phyloP scores from a whole-genome alignment of 2,888 invertebrate species.

The Perithous albicinctus region DNA sequence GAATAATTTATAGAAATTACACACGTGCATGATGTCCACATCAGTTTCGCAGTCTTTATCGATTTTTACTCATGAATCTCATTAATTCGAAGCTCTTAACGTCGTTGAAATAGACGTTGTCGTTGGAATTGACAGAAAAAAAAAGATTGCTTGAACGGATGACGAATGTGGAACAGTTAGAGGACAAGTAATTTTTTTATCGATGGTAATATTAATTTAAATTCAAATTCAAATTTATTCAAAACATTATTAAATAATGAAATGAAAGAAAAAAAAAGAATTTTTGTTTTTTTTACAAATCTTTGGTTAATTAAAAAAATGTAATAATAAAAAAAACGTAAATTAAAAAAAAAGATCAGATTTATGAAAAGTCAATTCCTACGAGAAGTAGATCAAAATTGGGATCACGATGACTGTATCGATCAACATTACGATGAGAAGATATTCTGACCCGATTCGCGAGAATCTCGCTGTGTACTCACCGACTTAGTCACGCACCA shows the following conservation, averaged over 20 bases:
- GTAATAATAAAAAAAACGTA: conserved; percentile 20
- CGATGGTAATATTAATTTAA: too few relatives aligned
- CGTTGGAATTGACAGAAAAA: conserved; percentile 25
- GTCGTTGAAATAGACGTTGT: conserved; percentile 49
- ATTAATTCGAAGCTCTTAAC: conserved; percentile 53
- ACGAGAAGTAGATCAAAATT: conserved; percentile 47
- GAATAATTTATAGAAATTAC: conserved; percentile 47
- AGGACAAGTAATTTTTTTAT: too few relatives aligned
- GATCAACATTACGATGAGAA: conserved; percentile 63
- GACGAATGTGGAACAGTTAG: conserved; percentile 1
- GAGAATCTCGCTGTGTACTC: conserved; percentile 69
- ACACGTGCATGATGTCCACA: conserved; percentile 13
- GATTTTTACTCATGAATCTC: conserved; percentile 44
- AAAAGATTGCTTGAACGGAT: conserved; percentile 19
- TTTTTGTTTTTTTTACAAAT: too few relatives aligned
- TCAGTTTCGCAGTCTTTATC: conserved; percentile 32
- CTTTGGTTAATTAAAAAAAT: background rate
- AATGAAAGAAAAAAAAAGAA: too few relatives aligned
- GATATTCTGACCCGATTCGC: conserved; percentile 75
- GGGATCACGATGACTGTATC: conserved; percentile 60
- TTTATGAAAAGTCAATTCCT: background rate
- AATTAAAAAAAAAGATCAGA: too few relatives aligned
- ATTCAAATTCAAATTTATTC: too few relatives aligned
- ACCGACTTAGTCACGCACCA: conserved; percentile 76
- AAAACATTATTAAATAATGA: too few relatives aligned